Evolutionary conservation across 2,888 invertebrate species (phyloP).

Genomic region (Tanytarsus gracilentus): DNA sequence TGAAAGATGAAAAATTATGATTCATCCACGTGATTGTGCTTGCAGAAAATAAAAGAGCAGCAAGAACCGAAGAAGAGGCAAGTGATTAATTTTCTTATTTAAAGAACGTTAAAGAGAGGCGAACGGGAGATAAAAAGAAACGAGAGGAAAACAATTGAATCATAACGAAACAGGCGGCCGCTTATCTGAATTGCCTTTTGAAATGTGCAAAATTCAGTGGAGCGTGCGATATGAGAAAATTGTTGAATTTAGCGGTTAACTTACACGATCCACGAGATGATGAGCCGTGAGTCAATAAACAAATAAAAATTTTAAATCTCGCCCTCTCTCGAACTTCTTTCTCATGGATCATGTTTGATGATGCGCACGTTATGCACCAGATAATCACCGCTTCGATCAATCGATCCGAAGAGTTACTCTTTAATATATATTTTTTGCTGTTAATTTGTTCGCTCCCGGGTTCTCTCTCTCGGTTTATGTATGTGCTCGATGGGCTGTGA

Average conservation of each 20-base stretch:
- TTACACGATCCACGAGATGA: neutral
- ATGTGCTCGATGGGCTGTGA: conserved; percentile 14
- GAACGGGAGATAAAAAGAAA: neutral
- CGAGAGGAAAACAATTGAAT: conserved; percentile 27
- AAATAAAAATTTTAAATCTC: conserved; percentile 17
- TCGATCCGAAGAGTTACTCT: neutral
- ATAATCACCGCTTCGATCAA: conserved; percentile 16
- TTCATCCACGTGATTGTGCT: conserved; percentile 17
- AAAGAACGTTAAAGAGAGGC: neutral
- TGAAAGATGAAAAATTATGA: conserved; percentile 27
- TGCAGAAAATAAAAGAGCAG: conserved; percentile 5
- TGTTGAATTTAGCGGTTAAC: conserved; percentile 20
- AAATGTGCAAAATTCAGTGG: conserved; percentile 27
- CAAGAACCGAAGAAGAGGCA: conserved; percentile 4
- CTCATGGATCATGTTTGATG: neutral
- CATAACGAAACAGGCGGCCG: conserved; percentile 21
- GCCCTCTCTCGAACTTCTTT: neutral
- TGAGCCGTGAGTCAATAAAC: conserved; percentile 22
- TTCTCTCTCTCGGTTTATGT: too few species aligned
- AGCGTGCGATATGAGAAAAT: conserved; percentile 27
- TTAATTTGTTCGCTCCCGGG: conserved; percentile 14
- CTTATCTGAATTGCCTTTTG: neutral
- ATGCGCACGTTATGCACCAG: conserved; percentile 19
- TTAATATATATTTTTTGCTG: neutral
- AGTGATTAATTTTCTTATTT: conserved; percentile 27